Conservation (phyloP, 2,113 vertebrate species). For the Callipepla californica region DNA sequence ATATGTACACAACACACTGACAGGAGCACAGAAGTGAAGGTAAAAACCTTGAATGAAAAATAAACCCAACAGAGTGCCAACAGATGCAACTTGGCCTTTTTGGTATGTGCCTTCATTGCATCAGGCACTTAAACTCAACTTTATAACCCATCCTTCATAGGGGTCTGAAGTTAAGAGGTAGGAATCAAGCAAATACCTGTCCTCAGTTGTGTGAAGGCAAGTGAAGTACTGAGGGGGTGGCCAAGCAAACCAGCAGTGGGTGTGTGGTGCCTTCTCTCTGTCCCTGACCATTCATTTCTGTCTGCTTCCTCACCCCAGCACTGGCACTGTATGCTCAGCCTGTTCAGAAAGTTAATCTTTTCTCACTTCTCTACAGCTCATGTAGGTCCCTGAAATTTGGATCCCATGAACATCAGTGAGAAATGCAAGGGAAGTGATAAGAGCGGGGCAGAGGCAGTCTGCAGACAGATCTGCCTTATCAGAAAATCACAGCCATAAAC, state of each 20-base stretch:
- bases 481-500: constrained; percentile 46
- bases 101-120: not conserved
- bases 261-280: not conserved
- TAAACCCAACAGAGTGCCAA: not conserved
- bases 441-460: not conserved
- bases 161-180: not conserved
- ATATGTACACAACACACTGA: not conserved
- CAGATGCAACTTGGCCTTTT: not conserved
- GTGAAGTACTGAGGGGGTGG: not conserved
- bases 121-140: not conserved
- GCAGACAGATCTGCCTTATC: not conserved
- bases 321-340: not conserved
- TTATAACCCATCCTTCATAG: not conserved
- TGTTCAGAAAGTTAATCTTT: constrained; percentile 26
- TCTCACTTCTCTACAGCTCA: constrained; percentile 22
- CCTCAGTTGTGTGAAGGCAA: not conserved
- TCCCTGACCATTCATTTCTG: not conserved
- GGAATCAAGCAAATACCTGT: not conserved
- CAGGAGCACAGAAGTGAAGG: not conserved
- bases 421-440: constrained; percentile 27
- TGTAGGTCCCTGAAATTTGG: constrained; percentile 14
- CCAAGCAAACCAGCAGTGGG: not conserved
- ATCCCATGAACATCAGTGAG: not conserved
- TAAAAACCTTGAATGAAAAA: not conserved
- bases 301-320: not conserved